Evolutionary conservation across 2,113 vertebrate species (phyloP).

Genomic region (Lethenteron camtschaticum): DNA sequence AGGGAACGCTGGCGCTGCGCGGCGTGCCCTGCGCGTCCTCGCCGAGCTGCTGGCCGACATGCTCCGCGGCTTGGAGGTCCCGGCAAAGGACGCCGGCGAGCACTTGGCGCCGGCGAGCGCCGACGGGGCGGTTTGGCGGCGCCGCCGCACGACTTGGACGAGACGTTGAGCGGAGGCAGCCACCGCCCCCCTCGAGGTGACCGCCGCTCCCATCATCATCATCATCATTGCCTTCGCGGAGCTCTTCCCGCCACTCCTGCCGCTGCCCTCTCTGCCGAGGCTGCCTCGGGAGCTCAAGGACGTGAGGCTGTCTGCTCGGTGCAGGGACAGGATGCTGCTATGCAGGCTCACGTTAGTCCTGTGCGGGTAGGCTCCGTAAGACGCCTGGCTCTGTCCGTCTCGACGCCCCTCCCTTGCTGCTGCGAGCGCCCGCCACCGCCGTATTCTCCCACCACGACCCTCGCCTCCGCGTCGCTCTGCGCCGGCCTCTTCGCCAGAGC

Average conservation of each 20-base stretch:
- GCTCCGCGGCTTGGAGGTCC: constrained; percentile 63
- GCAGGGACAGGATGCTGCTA: constrained; percentile 32
- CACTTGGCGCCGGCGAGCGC: constrained; percentile 52
- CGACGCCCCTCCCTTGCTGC: too few relatives aligned
- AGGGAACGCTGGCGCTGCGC: constrained; percentile 51
- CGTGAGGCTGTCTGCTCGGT: constrained; percentile 58
- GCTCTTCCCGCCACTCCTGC: constrained; percentile 56
- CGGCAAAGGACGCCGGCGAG: constrained; percentile 81
- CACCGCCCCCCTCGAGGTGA: too few relatives aligned
- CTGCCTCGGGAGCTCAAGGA: constrained; percentile 38
- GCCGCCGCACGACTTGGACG: constrained; percentile 9
- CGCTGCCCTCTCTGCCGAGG: constrained; percentile 45
- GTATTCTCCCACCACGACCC: too few relatives aligned
- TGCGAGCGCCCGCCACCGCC: too few relatives aligned
- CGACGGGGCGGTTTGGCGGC: constrained; percentile 34
- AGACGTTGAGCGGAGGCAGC: too few relatives aligned
- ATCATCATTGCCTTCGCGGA: background rate
- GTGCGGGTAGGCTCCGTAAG: too few relatives aligned
- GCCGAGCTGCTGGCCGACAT: constrained; percentile 69
- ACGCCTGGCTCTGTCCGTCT: too few relatives aligned
- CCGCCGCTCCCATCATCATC: too few relatives aligned
- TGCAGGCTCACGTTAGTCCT: constrained; percentile 3
- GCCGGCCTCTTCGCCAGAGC: background rate
- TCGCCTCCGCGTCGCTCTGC: background rate
- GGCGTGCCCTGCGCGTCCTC: constrained; percentile 59